These are phyloP conservation scores for Drosophila siamana DNA, from an alignment of 2,888 invertebrate genomes.

Conservation along the genomic window DNA sequence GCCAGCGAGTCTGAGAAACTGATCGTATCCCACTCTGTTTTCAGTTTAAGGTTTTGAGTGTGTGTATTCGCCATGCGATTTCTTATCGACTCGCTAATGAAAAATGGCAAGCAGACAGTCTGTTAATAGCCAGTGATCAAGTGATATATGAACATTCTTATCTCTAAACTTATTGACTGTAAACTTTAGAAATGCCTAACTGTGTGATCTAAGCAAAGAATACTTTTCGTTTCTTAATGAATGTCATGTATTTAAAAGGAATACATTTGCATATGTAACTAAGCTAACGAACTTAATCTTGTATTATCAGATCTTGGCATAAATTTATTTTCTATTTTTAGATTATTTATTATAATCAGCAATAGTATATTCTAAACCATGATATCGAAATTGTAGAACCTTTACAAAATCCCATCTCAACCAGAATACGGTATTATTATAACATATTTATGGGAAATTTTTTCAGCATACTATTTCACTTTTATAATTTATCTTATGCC, in stretches of 20 bases:
- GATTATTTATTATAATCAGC: neutral
- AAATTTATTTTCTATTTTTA: neutral
- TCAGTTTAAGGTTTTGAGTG: slow-evolving; percentile 60
- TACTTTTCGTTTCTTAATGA: neutral
- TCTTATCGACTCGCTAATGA: slow-evolving; percentile 45
- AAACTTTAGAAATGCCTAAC: neutral
- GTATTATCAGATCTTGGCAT: neutral
- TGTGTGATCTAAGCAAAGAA: neutral
- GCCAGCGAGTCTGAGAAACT: slow-evolving; percentile 21
- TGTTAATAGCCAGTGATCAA: slow-evolving; percentile 20
- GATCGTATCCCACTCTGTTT: slow-evolving; percentile 68
- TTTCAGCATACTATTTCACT: neutral
- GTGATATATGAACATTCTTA: slow-evolving; percentile 40
- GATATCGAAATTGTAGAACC: neutral
- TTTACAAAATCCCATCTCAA: no score
- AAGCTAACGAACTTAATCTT: neutral
- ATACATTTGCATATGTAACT: neutral
- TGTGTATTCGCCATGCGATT: slow-evolving; percentile 33
- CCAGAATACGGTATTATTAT: no score
- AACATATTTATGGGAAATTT: neutral
- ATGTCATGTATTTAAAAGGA: neutral
- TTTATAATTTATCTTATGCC: neutral
- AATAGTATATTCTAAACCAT: neutral
- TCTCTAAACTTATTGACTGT: neutral
- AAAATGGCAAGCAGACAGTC: slow-evolving; percentile 48